phyloP scores from a whole-genome alignment of 2,888 invertebrate species.

The Elgonia sp. region DNA sequence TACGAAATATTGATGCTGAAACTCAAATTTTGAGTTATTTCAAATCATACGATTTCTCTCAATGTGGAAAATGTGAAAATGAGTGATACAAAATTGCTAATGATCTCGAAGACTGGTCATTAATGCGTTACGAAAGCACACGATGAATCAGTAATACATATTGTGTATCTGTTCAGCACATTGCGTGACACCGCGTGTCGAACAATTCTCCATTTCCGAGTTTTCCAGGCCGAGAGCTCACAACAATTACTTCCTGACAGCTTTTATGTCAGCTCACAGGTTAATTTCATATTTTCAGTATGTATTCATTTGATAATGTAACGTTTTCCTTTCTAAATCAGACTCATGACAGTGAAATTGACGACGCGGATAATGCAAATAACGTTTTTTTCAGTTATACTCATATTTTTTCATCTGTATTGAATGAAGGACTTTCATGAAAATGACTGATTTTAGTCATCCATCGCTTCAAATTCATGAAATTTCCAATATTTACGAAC shows the following conservation, averaged over 20 bases:
- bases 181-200: conserved; percentile 62
- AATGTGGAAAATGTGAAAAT: conserved; percentile 22
- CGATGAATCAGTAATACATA: conserved; percentile 13
- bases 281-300: conserved; percentile 67
- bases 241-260: conserved; percentile 73
- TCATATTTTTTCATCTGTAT: too few relatives aligned
- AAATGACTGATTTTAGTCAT: conserved; percentile 40
- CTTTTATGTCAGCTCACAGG: conserved; percentile 62
- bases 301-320: conserved; percentile 72
- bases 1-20: too few relatives aligned
- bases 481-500: too few relatives aligned
- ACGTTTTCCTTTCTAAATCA: conserved; percentile 73
- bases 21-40: too few relatives aligned
- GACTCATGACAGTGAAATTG: conserved; percentile 68
- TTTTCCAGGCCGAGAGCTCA: conserved; percentile 61
- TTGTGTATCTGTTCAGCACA: background rate
- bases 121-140: conserved; percentile 51
- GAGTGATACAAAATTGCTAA: conserved; percentile 24
- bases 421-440: conserved; percentile 59
- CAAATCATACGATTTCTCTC: too few relatives aligned
- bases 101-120: conserved; percentile 40
- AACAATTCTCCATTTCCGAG: conserved; percentile 59
- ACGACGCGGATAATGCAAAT: conserved; percentile 63
- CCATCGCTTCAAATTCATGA: too few relatives aligned
- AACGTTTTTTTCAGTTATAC: conserved; percentile 27